Base-by-base conservation (phyloP, 2,113 vertebrate genomes). In the Epinephelus moara region DNA sequence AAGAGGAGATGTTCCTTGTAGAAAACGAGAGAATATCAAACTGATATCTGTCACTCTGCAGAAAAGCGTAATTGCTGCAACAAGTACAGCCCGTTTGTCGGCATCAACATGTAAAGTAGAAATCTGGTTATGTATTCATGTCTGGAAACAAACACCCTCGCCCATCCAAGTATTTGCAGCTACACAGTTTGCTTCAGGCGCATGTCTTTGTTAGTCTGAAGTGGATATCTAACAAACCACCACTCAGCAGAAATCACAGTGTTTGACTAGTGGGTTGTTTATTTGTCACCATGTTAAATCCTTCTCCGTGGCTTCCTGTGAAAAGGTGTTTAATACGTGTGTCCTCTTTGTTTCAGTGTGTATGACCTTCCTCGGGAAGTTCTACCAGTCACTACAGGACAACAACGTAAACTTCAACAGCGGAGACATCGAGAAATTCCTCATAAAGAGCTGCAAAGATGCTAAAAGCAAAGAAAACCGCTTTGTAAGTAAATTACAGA, bases 391-490 rank as follows among this genome's bases (percentile, higher is more conserved):
- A 7, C 93, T 99, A 21, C 95, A 95, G 85, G 97, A 98, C 81
- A 91, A 94, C 7, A 25, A 96, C 0, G 81, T 96, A 18, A 94
- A 96, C 1, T 98, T 99, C 84, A 96, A 92, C 85, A 95, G 94
- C 30, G 94, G 91, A 6, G 94, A 92, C 85, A 95, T 99, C 73
- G 98, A 99, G 93, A 96, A 95, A 81, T 97, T 97, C 74, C 88
- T 99, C 18, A 19, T 92, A 1, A 96, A 96, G 80, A 94, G 87
- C 87, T 99, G 98, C 94, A 96, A 92, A 61, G 97, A 98, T 15
- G 96, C 96, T 55, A 97, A 96, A 92, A 96, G 98, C 84, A 99
- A 99, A 94, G 98, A 99, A 78, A 99, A 99, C 83, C 95, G 98
- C 57, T 94, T 99, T 91, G 98, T 99, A 92, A 96, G 81, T 81